Evolutionary conservation across 2,888 invertebrate genomes (phyloP), one percentile per base, ranked within the genome.

Genomic region (Bombyx huttoni): DNA sequence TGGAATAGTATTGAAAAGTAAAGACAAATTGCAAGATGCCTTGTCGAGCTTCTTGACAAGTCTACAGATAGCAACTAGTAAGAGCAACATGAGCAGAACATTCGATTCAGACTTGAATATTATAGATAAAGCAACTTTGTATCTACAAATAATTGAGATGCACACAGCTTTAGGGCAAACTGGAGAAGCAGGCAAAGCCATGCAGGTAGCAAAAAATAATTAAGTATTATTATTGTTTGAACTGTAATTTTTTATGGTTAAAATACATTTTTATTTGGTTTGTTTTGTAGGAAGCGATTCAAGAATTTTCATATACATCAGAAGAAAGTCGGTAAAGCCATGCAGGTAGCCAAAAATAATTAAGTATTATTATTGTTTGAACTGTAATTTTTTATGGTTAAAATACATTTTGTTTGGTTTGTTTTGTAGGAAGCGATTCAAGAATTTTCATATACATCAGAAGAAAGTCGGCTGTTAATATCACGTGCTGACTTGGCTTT

Each of bases 401-500:
- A 24, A 5, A 3, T 24, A 24, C 24, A 24, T 24, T 24, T 1
- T 24, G 5, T 24, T 24, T 24, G 24, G 1, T 24, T 24, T 24
- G 5, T 24, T 24, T 24, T 24, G 24, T 59, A 87, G 79, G 91
- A 91, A 63, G 93, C 94, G 0, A 91, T 91, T 52, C 89, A 90
- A 58, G 92, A 92, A 65, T 91, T 94, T 58, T 90, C 91, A 35
- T 94, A 93, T 46, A 96, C 96, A 0, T 89, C 94, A 0, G 97
- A 98, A 75, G 97, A 97, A 79, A 93, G 94, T 0, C 91, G 96
- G 40, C 89, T 98, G 24, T 88, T 94, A 1, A 92, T 99, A 48
- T 93, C 96, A 2, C 94, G 94, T 68, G 96, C 98, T 0, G 96
- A 98, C 58, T 80, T 98, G 51, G 92, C 94, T 10, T 75, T 98